phyloP scores from a whole-genome alignment of 2,797 vertebrate genomes.

The Sebastes steindachneri region DNA sequence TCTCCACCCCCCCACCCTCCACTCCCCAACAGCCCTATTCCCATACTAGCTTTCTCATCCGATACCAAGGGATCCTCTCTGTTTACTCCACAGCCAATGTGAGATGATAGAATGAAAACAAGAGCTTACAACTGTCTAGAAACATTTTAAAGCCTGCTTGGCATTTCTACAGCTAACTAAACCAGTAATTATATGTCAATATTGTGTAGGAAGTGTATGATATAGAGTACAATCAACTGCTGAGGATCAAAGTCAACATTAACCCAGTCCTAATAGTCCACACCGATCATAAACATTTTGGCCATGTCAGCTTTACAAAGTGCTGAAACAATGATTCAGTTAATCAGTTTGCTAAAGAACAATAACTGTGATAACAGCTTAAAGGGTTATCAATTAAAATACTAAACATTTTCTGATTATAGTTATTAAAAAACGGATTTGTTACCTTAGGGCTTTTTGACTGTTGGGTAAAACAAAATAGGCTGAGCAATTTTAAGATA shows the following conservation, averaged over 20 bases:
- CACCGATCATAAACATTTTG: neutral
- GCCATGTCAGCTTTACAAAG: neutral
- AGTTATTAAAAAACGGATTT: neutral
- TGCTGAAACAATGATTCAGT: neutral
- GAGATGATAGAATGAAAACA: neutral
- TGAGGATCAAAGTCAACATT: neutral
- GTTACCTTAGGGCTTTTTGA: neutral
- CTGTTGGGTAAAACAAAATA: neutral
- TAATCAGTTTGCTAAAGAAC: neutral
- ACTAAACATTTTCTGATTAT: neutral
- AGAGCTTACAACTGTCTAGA: neutral
- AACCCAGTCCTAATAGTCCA: neutral
- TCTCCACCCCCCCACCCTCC: constrained; percentile 1
- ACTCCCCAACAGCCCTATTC: constrained; percentile 8
- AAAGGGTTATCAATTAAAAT: neutral
- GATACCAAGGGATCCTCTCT: neutral
- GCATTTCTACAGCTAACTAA: neutral
- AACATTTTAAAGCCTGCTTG: neutral
- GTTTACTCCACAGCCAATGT: constrained; percentile 24
- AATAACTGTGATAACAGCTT: neutral
- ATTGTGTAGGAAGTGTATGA: neutral
- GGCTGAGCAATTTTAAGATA: neutral
- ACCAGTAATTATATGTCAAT: neutral
- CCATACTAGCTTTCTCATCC: neutral
- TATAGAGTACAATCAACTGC: neutral